A percentile compares a stretch with the other conserved stretches of the same genome.
These are phyloP conservation scores for Ia io DNA, from an alignment of 2,113 vertebrate species.

Conservation along the genomic window DNA sequence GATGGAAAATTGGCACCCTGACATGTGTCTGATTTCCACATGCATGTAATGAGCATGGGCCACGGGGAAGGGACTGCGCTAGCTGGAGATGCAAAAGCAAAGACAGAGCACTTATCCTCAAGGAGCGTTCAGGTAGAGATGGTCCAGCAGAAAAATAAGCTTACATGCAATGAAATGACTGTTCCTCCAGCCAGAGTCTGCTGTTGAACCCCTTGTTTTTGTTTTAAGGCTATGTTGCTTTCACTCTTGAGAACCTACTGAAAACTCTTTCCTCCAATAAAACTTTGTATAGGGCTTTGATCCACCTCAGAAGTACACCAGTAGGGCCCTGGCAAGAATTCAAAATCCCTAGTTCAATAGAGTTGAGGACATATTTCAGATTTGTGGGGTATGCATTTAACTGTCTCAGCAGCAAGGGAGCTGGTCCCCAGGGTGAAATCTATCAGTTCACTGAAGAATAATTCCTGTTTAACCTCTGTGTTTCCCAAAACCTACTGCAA, in stretches of 20 bases:
- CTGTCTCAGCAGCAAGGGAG: constrained; percentile 21
- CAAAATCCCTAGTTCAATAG: constrained; percentile 36
- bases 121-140: neutral
- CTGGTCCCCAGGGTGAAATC: neutral
- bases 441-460: neutral
- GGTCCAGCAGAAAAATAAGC: neutral
- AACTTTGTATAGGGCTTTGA: neutral
- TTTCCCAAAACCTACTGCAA: neutral
- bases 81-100: neutral
- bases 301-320: neutral
- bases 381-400: neutral
- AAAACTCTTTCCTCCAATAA: neutral
- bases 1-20: neutral
- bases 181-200: neutral
- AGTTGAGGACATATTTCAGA: constrained; percentile 57
- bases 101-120: neutral
- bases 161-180: neutral
- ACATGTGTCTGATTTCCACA: neutral
- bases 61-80: neutral
- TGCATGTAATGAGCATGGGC: neutral
- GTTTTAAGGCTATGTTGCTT: neutral
- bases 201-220: neutral
- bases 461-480: neutral
- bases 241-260: neutral
- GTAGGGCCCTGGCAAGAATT: neutral